phyloP scores from a whole-genome alignment of 2,888 invertebrate species.

The Pterobdella sp. region DNA sequence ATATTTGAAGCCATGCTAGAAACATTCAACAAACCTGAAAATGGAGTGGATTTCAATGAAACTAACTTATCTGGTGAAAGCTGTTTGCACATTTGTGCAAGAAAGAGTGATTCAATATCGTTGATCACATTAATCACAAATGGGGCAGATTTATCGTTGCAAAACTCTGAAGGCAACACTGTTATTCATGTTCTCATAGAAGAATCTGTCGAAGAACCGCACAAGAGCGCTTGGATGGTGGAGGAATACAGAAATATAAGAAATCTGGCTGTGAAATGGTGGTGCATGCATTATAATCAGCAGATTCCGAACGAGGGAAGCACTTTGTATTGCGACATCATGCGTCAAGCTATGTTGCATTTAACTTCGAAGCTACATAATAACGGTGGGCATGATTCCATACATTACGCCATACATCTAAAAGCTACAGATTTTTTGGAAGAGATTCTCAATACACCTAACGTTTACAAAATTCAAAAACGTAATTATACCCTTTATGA shows the following conservation, averaged over 20 bases:
- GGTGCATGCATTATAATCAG: conserved; percentile 41
- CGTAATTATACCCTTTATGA: conserved; percentile 39
- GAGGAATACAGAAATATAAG: conserved; percentile 32
- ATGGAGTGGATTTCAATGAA: conserved; percentile 36
- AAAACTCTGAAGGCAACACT: conserved; percentile 43
- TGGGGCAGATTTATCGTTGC: conserved; percentile 42
- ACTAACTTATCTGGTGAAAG: conserved; percentile 34
- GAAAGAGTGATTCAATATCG: conserved; percentile 30
- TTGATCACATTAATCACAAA: conserved; percentile 40
- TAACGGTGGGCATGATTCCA: conserved; percentile 41
- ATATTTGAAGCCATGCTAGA: conserved; percentile 32
- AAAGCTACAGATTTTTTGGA: conserved; percentile 42
- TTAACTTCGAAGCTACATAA: conserved; percentile 42
- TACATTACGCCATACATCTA: conserved; percentile 42
- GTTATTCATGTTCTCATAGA: conserved; percentile 43
- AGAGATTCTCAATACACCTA: conserved; percentile 41
- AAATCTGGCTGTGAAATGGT: conserved; percentile 41
- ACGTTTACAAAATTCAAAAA: conserved; percentile 40
- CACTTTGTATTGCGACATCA: conserved; percentile 34
- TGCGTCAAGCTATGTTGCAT: conserved; percentile 40
- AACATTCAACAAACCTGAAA: conserved; percentile 35
- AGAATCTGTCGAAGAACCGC: conserved; percentile 37
- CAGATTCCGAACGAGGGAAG: conserved; percentile 40
- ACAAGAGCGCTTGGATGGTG: conserved; percentile 36
- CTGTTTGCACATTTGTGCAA: conserved; percentile 36